Evolutionary conservation across 2,113 vertebrate species (phyloP).

Genomic region (Symphodus melops): DNA sequence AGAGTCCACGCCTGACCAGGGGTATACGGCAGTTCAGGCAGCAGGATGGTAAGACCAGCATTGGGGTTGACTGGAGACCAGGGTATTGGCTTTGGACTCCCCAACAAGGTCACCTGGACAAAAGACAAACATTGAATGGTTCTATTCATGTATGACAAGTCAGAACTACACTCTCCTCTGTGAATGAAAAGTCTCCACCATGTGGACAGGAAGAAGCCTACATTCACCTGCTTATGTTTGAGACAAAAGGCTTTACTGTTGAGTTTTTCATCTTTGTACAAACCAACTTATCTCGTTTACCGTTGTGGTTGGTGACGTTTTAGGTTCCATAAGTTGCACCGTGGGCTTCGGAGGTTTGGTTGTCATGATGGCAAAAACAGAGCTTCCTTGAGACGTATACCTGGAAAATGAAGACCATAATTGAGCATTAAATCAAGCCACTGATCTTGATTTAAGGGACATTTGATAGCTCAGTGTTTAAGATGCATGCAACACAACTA

Average conservation of each 20-base stretch:
- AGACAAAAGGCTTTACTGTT: background rate
- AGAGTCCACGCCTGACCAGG: constrained; percentile 85
- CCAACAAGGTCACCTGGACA: constrained; percentile 88
- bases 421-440: background rate
- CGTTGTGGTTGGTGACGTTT: constrained; percentile 56
- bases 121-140: background rate
- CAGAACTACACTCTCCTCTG: background rate
- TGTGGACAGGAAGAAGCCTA: too few species aligned
- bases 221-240: background rate
- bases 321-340: constrained; percentile 62
- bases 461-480: background rate
- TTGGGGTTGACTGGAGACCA: constrained; percentile 77
- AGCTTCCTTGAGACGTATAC: constrained; percentile 65
- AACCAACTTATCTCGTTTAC: constrained; percentile 34
- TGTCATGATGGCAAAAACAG: constrained; percentile 66
- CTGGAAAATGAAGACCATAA: constrained; percentile 32
- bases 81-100: constrained; percentile 73
- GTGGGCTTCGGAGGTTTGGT: constrained; percentile 25
- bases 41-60: constrained; percentile 80
- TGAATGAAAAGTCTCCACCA: too few species aligned
- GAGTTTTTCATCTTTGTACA: too few species aligned
- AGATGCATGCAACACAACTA: too few species aligned
- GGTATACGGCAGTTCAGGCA: constrained; percentile 77
- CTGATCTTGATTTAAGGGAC: background rate
- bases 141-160: background rate